phyloP scores from a whole-genome alignment of 1,140 invertebrate genomes.

The Lepidurus arcticus region DNA sequence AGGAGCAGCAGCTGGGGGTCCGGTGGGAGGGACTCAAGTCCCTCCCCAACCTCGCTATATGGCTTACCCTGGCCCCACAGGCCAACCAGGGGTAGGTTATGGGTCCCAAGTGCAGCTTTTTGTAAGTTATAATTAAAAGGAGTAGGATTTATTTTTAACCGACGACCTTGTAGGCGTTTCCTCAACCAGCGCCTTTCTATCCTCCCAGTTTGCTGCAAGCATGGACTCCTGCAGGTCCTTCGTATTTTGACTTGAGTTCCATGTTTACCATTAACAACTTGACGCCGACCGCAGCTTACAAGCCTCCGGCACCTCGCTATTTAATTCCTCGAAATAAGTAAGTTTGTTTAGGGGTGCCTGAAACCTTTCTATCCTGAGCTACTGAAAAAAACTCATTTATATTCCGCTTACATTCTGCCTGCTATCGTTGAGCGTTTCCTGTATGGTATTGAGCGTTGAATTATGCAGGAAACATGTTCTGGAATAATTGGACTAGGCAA shows the following conservation, averaged over 20 bases:
- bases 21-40: not conserved
- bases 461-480: no score
- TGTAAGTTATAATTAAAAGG: conserved; percentile 7
- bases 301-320: conserved; percentile 38
- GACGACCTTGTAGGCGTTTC: conserved; percentile 37
- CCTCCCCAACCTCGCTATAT: conserved; percentile 28
- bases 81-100: conserved; percentile 28
- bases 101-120: conserved; percentile 34
- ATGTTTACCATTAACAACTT: conserved; percentile 69
- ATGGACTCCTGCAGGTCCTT: conserved; percentile 53
- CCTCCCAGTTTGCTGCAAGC: conserved; percentile 49
- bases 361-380: no score
- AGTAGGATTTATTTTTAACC: no score
- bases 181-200: conserved; percentile 52
- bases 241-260: conserved; percentile 63
- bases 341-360: conserved; percentile 27
- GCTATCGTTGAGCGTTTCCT: no score
- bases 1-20: not conserved
- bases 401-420: no score
- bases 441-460: no score
- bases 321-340: conserved; percentile 35
- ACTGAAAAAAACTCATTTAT: no score
- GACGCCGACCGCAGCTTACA: conserved; percentile 58
- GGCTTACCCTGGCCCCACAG: conserved; percentile 28
- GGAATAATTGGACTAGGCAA: no score